These are phyloP conservation scores for Myotis pilosus DNA, from an alignment of 2,797 vertebrate species.

Conservation along the genomic window DNA sequence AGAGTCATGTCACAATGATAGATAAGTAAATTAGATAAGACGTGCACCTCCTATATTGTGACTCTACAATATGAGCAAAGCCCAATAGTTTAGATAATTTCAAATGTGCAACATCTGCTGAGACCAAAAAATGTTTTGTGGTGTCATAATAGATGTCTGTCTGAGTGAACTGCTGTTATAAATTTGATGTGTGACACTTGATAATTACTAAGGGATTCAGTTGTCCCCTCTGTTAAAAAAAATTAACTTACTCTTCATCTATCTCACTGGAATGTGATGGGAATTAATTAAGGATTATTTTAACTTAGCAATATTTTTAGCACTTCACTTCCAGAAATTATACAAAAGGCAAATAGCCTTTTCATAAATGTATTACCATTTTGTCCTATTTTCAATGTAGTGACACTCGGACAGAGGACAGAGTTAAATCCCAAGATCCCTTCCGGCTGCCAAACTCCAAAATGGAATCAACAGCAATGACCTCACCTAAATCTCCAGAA, in stretches of 20 bases:
- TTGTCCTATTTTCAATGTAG: slow-evolving; percentile 56
- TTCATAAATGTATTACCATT: slow-evolving; percentile 56
- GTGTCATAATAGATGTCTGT: background rate
- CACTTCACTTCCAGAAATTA: slow-evolving; percentile 37
- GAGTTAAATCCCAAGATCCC: slow-evolving; percentile 62
- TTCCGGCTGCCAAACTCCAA: slow-evolving; percentile 67
- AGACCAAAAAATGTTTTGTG: background rate
- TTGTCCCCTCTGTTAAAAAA: slow-evolving; percentile 23
- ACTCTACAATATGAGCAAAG: background rate
- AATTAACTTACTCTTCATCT: background rate
- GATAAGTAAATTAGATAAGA: slow-evolving; percentile 26
- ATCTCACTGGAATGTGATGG: slow-evolving; percentile 8
- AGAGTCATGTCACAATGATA: background rate
- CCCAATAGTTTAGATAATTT: background rate
- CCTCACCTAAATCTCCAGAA: slow-evolving; percentile 61
- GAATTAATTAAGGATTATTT: slow-evolving; percentile 50
- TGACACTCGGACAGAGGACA: slow-evolving; percentile 27
- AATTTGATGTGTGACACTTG: slow-evolving; percentile 9
- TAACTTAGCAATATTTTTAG: slow-evolving; percentile 60
- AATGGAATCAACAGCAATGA: slow-evolving; percentile 65
- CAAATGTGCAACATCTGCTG: background rate
- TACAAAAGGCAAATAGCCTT: slow-evolving; percentile 57
- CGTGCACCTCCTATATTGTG: background rate
- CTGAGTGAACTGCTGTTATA: background rate
- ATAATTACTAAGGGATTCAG: slow-evolving; percentile 12